Evolutionary conservation across 30 jellyfish, hydroid and myxozoan species (phyloP).

Genomic region (Hydra vulgaris): DNA sequence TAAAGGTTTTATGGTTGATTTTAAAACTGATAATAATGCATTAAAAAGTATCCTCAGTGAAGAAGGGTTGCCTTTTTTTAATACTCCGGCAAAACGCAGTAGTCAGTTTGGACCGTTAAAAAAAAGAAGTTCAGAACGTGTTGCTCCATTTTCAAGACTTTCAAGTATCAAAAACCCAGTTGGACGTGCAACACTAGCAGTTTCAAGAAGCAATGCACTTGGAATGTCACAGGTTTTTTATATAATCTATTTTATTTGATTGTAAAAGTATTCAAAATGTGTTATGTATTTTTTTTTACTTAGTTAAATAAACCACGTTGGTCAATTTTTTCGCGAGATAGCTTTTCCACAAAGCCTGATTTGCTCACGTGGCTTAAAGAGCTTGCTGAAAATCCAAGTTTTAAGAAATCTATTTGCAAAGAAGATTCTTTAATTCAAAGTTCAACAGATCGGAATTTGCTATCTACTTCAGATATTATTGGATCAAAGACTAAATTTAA

Average conservation of each 20-base stretch:
- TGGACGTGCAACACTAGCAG: constrained; percentile 5
- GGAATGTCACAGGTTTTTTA: background rate
- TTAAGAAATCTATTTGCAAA: background rate
- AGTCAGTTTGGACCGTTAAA: constrained; percentile 32
- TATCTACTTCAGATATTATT: background rate
- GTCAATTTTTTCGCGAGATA: constrained; percentile 30
- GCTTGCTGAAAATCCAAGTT: constrained; percentile 18
- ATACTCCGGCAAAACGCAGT: constrained; percentile 7
- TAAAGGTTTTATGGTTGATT: constrained; percentile 30
- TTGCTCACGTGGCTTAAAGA: constrained; percentile 27
- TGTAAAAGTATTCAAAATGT: background rate
- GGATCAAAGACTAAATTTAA: background rate
- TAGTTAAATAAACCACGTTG: constrained; percentile 26
- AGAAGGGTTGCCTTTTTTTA: constrained; percentile 14
- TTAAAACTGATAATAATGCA: constrained; percentile 16
- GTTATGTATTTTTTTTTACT: background rate
- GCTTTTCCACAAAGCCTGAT: constrained; percentile 27
- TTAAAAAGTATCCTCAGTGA: constrained; percentile 22
- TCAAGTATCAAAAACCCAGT: background rate
- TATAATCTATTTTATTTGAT: background rate
- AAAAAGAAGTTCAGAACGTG: constrained; percentile 7
- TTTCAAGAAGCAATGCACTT: background rate
- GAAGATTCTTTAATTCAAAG: background rate
- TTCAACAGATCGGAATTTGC: background rate
- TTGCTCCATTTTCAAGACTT: constrained; percentile 12